A percentile compares a stretch with the other conserved stretches of the same genome.
Conservation (phyloP, 2,888 invertebrate species). For the Agrochola lota region DNA sequence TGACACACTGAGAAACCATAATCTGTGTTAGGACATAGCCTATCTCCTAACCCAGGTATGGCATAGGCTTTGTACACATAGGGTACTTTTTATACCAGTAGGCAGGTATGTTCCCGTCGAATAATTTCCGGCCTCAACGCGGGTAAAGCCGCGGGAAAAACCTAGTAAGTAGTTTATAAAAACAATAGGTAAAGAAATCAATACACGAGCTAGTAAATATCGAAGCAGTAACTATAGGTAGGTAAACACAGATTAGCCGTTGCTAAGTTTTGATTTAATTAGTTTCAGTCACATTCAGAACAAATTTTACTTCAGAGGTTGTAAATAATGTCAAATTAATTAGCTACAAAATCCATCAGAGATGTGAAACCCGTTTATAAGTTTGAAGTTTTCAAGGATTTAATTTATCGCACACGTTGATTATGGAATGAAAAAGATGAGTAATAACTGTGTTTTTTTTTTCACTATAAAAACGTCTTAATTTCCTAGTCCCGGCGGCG, state of each 20-base stretch:
- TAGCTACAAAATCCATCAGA: slow-evolving; percentile 4
- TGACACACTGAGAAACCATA: background rate
- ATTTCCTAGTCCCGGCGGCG: slow-evolving; percentile 72
- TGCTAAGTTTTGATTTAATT: slow-evolving; percentile 32
- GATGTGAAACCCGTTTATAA: slow-evolving; percentile 22
- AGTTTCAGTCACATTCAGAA: slow-evolving; percentile 36
- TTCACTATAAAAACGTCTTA: slow-evolving; percentile 69
- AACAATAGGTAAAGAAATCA: background rate
- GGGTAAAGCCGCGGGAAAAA: background rate
- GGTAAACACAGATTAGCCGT: background rate
- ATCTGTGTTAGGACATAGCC: no score
- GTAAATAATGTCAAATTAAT: slow-evolving; percentile 44
- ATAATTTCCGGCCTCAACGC: background rate
- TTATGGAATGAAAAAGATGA: slow-evolving; percentile 70
- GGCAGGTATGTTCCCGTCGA: no score
- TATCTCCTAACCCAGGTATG: no score
- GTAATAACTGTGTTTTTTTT: slow-evolving; percentile 65
- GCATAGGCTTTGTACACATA: no score
- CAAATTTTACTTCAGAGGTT: slow-evolving; percentile 22
- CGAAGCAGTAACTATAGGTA: background rate
- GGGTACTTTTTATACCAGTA: background rate
- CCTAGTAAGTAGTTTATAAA: background rate
- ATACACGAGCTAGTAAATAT: background rate
- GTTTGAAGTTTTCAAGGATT: slow-evolving; percentile 59
- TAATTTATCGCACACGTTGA: slow-evolving; percentile 62